Percentiles rank a stretch among this genome's conserved stretches.
These are phyloP conservation scores for Ophraella communa DNA, from an alignment of 2,888 invertebrate species.

Conservation along the genomic window DNA sequence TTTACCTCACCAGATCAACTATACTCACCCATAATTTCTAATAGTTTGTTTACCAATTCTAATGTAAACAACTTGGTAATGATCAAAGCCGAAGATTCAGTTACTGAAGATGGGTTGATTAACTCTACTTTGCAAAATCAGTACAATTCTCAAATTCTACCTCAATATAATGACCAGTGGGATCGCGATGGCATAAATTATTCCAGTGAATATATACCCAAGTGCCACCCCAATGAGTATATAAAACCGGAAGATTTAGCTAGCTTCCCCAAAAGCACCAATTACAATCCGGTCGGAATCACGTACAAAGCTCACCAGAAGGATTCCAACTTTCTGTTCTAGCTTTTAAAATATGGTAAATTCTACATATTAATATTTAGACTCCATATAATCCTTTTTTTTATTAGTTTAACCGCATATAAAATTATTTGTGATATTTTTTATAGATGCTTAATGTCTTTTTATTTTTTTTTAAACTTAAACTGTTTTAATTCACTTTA, in stretches of 20 bases:
- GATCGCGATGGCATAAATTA: conserved; percentile 14
- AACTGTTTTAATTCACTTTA: too few relatives aligned
- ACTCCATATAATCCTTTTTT: background rate
- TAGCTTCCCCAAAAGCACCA: conserved; percentile 6
- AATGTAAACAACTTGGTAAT: conserved; percentile 11
- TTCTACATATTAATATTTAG: background rate
- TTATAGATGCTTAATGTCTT: background rate
- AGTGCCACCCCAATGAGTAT: conserved; percentile 14
- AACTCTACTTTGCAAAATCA: conserved; percentile 47
- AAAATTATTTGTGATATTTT: background rate
- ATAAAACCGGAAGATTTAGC: conserved; percentile 10
- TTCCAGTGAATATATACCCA: conserved; percentile 24
- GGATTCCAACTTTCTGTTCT: conserved; percentile 11
- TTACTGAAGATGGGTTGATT: conserved; percentile 58
- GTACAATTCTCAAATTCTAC: conserved; percentile 33
- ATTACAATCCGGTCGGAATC: conserved; percentile 14
- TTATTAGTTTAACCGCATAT: background rate
- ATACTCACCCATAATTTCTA: conserved; percentile 44
- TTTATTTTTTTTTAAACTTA: too few relatives aligned
- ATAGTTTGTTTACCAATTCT: conserved; percentile 30
- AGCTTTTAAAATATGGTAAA: background rate
- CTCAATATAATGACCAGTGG: conserved; percentile 26
- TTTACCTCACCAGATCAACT: conserved; percentile 45
- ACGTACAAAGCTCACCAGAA: conserved; percentile 11
- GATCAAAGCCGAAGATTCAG: conserved; percentile 44